Percentiles rank a stretch among this genome's conserved stretches.
These are phyloP conservation scores for Zaprionus vittiger DNA, from an alignment of 1,140 invertebrate species.

Conservation along the genomic window DNA sequence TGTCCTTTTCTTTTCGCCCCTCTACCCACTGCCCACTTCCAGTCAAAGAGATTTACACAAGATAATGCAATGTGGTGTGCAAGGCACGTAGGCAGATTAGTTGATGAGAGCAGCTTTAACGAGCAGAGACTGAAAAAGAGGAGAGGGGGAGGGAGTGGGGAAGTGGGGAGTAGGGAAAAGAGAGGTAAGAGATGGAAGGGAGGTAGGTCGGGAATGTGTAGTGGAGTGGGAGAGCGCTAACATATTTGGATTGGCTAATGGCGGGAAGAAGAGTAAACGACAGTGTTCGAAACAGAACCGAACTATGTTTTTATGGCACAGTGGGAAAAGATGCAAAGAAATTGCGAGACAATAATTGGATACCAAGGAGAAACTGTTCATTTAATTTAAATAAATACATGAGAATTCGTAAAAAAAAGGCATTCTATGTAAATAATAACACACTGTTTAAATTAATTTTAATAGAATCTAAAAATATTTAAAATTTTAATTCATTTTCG, in stretches of 20 bases:
- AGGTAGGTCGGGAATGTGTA: neutral
- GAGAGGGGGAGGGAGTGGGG: neutral
- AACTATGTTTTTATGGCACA: neutral
- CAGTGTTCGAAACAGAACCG: neutral
- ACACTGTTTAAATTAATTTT: too few relatives aligned
- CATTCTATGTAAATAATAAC: too few relatives aligned
- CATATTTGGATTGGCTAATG: conserved; percentile 58
- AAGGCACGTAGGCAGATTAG: conserved; percentile 72
- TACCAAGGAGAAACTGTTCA: neutral
- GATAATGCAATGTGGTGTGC: conserved; percentile 65
- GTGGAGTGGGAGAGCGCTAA: conserved; percentile 1
- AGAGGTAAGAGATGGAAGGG: neutral
- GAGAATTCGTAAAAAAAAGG: too few relatives aligned
- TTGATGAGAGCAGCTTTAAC: conserved; percentile 27
- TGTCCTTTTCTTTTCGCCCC: conserved; percentile 10
- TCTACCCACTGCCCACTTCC: conserved; percentile 20
- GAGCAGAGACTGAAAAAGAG: neutral
- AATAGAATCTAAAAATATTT: too few relatives aligned
- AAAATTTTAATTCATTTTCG: too few relatives aligned
- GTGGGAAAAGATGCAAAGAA: neutral
- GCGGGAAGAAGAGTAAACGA: neutral
- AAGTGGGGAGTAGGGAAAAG: too few relatives aligned
- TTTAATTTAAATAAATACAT: neutral
- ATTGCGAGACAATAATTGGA: neutral
- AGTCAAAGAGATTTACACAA: conserved; percentile 24